These are phyloP conservation scores for Lontra canadensis DNA, from an alignment of 2,113 vertebrate species.

Conservation along the genomic window DNA sequence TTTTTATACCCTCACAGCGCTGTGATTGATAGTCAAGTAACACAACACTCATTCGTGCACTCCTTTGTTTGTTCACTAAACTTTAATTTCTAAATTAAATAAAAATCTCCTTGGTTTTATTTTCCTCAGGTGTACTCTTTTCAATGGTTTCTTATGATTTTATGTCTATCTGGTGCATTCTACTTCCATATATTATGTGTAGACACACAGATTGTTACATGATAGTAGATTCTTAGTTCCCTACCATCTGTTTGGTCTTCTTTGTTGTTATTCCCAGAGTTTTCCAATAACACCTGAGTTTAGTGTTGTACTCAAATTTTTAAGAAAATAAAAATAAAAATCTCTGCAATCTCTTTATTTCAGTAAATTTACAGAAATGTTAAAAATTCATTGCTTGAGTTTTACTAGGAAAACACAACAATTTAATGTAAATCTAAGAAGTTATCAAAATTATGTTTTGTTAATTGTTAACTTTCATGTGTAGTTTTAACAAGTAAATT, in stretches of 20 bases:
- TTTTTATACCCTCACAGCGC: background rate
- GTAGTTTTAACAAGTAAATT: background rate
- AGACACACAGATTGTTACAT: background rate
- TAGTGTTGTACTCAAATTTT: background rate
- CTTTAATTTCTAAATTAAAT: background rate
- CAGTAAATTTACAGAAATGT: background rate
- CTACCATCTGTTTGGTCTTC: background rate
- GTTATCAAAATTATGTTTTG: conserved; percentile 16
- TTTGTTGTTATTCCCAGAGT: background rate
- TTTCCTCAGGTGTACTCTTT: background rate
- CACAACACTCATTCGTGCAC: background rate
- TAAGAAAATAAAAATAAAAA: background rate
- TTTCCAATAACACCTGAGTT: background rate
- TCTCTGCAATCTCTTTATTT: background rate
- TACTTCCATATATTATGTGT: background rate
- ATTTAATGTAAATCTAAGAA: conserved; percentile 2
- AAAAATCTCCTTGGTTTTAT: background rate
- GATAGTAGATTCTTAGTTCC: background rate
- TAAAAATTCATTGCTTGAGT: background rate
- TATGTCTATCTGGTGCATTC: background rate
- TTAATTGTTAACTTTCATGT: background rate
- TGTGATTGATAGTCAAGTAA: background rate
- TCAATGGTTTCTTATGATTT: background rate
- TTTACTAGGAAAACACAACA: background rate
- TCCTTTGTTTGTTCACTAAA: background rate